Evolutionary conservation across 2,888 invertebrate genomes (phyloP).

Genomic region (Corythucha ciliata): DNA sequence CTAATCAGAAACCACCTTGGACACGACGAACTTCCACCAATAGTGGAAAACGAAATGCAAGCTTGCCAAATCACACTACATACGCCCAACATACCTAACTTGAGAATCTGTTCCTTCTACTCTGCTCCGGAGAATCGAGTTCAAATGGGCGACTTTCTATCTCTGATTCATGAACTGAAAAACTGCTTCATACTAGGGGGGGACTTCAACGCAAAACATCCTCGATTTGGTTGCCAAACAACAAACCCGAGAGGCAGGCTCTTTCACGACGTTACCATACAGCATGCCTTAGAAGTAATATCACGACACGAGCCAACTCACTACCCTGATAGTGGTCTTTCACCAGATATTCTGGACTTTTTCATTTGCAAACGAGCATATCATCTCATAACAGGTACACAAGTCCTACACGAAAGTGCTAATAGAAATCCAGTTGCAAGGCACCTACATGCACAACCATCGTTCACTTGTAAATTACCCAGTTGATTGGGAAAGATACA

Average conservation of each 20-base stretch:
- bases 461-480: constrained; percentile 3
- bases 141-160: not conserved
- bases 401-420: constrained; percentile 1
- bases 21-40: constrained; percentile 9
- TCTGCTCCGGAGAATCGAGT: constrained; percentile 12
- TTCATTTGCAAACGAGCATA: constrained; percentile 13
- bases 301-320: constrained; percentile 11
- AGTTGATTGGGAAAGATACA: constrained; percentile 10
- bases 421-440: not conserved
- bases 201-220: constrained; percentile 8
- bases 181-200: not conserved
- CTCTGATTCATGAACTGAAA: not conserved
- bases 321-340: not conserved
- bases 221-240: no score
- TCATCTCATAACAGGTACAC: constrained; percentile 9
- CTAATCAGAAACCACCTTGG: constrained; percentile 3
- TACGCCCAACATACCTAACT: constrained; percentile 6
- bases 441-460: no score
- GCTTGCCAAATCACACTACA: not conserved
- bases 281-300: not conserved
- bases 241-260: not conserved
- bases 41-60: constrained; percentile 9
- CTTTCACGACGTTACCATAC: not conserved
- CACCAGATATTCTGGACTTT: constrained; percentile 7
- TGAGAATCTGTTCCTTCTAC: constrained; percentile 10